Percentiles rank a stretch among this genome's conserved stretches.
Evolutionary conservation across 2,888 invertebrate species (phyloP).

Genomic region (Conomelus anceps): DNA sequence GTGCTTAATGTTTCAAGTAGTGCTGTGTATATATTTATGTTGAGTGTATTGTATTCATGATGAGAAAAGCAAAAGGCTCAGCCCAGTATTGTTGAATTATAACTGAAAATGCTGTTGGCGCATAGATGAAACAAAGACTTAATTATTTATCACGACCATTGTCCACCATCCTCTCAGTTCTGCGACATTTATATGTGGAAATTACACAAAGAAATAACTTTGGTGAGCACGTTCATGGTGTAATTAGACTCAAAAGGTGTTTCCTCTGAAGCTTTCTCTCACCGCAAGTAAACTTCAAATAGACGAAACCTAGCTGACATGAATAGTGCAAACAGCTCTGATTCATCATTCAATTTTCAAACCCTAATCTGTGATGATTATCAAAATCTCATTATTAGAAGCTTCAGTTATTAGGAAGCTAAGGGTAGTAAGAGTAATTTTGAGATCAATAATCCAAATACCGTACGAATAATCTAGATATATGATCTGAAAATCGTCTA

Average conservation of each 20-base stretch:
- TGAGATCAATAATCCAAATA: no score
- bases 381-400: no score
- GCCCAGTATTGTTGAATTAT: not conserved
- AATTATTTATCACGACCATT: not conserved
- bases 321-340: not conserved
- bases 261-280: not conserved
- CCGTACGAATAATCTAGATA: no score
- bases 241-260: not conserved
- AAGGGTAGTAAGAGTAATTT: no score
- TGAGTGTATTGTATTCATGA: not conserved
- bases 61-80: not conserved
- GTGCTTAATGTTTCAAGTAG: not conserved
- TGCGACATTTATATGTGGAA: not conserved
- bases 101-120: not conserved
- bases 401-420: no score
- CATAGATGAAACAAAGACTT: not conserved
- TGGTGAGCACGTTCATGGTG: not conserved
- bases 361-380: not conserved
- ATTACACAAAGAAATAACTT: not conserved
- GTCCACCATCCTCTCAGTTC: not conserved
- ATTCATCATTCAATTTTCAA: not conserved
- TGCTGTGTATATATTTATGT: not conserved
- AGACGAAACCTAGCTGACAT: not conserved
- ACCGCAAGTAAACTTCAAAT: not conserved
- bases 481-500: no score